Evolutionary conservation across 2,113 vertebrate genomes (phyloP).

Genomic region (Sclerurus mexicanus): DNA sequence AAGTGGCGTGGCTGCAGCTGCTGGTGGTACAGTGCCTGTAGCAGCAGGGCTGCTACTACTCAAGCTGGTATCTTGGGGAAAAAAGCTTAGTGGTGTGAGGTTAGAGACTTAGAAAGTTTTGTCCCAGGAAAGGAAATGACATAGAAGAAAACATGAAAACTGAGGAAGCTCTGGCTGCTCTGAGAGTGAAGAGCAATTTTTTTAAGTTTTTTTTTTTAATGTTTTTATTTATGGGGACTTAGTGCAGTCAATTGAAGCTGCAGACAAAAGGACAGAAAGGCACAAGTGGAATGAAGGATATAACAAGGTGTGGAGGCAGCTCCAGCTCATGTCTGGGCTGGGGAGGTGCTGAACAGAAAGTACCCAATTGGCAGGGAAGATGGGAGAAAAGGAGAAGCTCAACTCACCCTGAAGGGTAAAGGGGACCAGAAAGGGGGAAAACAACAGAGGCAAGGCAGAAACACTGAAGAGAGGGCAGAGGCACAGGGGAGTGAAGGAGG

Average conservation of each 20-base stretch:
- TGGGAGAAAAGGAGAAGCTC: neutral
- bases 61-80: accelerated
- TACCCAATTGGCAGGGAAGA: neutral
- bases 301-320: neutral
- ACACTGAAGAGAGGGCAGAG: neutral
- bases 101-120: neutral
- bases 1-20: neutral
- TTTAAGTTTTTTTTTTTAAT: neutral
- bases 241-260: neutral
- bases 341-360: neutral
- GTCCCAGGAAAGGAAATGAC: neutral
- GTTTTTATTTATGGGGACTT: neutral
- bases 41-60: neutral
- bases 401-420: neutral
- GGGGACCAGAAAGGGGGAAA: too few species aligned
- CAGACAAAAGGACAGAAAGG: neutral
- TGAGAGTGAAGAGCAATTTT: neutral
- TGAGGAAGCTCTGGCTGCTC: neutral
- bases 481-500: neutral
- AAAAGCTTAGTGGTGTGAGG: neutral
- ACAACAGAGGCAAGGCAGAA: neutral
- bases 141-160: neutral
- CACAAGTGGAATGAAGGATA: neutral
- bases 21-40: neutral
- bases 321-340: neutral